Percentiles rank a stretch among this genome's conserved stretches.
Evolutionary conservation across 2,113 vertebrate species (phyloP).

Genomic region (Nothobranchius kuhntae): DNA sequence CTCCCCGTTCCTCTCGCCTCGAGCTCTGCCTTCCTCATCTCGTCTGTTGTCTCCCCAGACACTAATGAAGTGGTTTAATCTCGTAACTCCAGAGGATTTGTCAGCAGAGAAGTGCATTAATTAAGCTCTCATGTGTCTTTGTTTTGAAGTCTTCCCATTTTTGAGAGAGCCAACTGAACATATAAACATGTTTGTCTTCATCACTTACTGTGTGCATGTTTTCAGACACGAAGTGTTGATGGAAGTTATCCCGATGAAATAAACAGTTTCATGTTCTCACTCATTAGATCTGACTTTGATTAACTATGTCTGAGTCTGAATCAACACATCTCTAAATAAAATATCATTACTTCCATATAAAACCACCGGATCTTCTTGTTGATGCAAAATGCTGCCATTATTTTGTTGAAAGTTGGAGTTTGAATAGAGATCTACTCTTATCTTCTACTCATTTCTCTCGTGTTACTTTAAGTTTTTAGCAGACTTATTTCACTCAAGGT

Average conservation of each 20-base stretch:
- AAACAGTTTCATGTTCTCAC: background rate
- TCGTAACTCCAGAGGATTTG: slow-evolving; percentile 58
- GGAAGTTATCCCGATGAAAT: slow-evolving; percentile 9
- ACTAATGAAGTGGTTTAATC: slow-evolving; percentile 74
- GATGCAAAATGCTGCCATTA: no score
- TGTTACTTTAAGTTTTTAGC: slow-evolving; percentile 32
- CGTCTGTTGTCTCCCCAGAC: slow-evolving; percentile 61
- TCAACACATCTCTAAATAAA: no score
- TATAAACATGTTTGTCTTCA: slow-evolving; percentile 20
- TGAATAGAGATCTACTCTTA: no score
- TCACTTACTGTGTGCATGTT: background rate
- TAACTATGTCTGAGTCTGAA: background rate
- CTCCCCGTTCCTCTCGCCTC: slow-evolving; percentile 18
- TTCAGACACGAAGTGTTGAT: background rate
- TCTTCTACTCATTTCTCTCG: slow-evolving; percentile 18
- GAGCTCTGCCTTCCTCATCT: slow-evolving; percentile 52
- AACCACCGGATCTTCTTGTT: no score
- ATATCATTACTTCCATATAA: no score
- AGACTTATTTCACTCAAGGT: background rate
- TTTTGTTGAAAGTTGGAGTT: no score
- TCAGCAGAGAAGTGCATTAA: slow-evolving; percentile 51
- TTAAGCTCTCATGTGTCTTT: slow-evolving; percentile 42
- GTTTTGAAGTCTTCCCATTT: slow-evolving; percentile 40
- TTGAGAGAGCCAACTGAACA: slow-evolving; percentile 1
- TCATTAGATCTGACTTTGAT: slow-evolving; percentile 6